Conservation (phyloP, 2,113 vertebrate species). For the Pelecanoides urinatrix region DNA sequence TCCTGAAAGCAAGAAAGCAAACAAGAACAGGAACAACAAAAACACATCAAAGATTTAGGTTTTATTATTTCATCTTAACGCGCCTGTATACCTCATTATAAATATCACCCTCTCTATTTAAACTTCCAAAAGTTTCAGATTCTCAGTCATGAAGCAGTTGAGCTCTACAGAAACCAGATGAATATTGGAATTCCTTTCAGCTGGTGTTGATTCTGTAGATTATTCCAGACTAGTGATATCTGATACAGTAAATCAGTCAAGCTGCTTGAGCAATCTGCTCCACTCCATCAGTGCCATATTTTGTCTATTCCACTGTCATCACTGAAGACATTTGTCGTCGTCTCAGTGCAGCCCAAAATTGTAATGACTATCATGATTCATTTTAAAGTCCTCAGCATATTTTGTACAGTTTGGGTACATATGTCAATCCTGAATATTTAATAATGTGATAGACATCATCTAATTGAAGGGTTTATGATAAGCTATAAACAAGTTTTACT, state of each 20-base stretch:
- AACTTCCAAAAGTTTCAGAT: neutral
- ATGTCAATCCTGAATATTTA: neutral
- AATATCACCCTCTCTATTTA: neutral
- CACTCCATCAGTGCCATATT: slow-evolving; percentile 3
- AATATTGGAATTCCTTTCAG: neutral
- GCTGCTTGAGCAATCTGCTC: slow-evolving; percentile 38
- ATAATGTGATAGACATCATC: neutral
- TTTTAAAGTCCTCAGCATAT: neutral
- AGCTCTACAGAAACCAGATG: neutral
- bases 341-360: neutral
- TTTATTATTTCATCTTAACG: neutral
- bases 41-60: neutral
- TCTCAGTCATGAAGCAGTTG: neutral
- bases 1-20: neutral
- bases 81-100: neutral
- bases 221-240: slow-evolving; percentile 11
- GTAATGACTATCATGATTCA: neutral
- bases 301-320: neutral
- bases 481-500: neutral
- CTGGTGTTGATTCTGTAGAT: slow-evolving; percentile 10
- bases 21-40: neutral
- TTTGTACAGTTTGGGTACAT: neutral
- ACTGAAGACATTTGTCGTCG: neutral
- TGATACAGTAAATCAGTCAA: slow-evolving; percentile 12
- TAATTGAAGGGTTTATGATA: neutral